These are phyloP conservation scores for Plusia festucae DNA, from an alignment of 2,888 invertebrate species.

Conservation along the genomic window DNA sequence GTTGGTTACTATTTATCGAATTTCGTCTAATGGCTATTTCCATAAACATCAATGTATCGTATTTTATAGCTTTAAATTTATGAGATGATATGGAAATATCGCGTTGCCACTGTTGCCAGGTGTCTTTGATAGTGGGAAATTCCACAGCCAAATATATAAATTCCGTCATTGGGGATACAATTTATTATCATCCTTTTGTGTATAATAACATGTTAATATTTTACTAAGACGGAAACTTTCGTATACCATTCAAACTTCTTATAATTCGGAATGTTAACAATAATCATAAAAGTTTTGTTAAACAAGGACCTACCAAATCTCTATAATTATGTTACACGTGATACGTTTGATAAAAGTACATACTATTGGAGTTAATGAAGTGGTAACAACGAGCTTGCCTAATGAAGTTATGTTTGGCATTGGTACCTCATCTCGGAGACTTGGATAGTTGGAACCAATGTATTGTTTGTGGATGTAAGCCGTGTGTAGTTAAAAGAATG, in stretches of 20 bases:
- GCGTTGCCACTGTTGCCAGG: slow-evolving; percentile 70
- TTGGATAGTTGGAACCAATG: slow-evolving; percentile 68
- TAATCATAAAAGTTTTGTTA: background rate
- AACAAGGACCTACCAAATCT: background rate
- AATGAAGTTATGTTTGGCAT: slow-evolving; percentile 63
- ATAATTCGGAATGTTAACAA: slow-evolving; percentile 10
- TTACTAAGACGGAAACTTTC: slow-evolving; percentile 10
- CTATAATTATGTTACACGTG: no score
- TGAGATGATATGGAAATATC: slow-evolving; percentile 70
- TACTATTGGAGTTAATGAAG: slow-evolving; percentile 8
- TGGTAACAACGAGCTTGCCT: slow-evolving; percentile 18
- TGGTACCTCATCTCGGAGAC: slow-evolving; percentile 61
- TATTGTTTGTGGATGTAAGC: slow-evolving; percentile 72
- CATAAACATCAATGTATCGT: slow-evolving; percentile 60
- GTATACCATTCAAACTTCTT: background rate
- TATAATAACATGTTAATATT: slow-evolving; percentile 24
- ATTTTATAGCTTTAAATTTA: slow-evolving; percentile 73
- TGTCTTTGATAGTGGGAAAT: slow-evolving; percentile 74
- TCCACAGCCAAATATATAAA: slow-evolving; percentile 64
- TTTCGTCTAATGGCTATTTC: slow-evolving; percentile 57
- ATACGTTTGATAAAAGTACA: slow-evolving; percentile 5
- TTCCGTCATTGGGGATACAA: slow-evolving; percentile 49
- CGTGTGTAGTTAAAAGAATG: slow-evolving; percentile 70
- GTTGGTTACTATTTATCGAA: slow-evolving; percentile 46
- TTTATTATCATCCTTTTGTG: slow-evolving; percentile 43